Conservation (phyloP, 2,797 vertebrate genomes). For the Crenichthys baileyi region DNA sequence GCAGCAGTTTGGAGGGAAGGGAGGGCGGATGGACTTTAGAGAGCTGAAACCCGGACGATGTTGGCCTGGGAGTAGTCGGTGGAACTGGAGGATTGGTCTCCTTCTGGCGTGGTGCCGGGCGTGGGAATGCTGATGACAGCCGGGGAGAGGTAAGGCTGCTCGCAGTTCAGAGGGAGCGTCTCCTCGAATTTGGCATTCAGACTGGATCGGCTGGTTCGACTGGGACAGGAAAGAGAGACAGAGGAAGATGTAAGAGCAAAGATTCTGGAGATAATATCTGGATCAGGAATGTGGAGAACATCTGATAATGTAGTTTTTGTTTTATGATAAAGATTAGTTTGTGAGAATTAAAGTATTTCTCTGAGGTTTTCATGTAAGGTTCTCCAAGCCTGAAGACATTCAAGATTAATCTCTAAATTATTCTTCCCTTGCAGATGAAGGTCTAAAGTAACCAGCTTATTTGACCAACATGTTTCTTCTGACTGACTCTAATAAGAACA, state of each 20-base stretch:
- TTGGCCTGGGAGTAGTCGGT: slow-evolving; percentile 87
- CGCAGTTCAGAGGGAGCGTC: slow-evolving; percentile 91
- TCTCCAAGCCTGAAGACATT: too few relatives aligned
- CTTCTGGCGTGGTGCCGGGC: slow-evolving; percentile 84
- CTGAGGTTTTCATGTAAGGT: not conserved
- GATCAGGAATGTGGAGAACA: not conserved
- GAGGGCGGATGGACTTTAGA: slow-evolving; percentile 77
- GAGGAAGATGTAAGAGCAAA: too few relatives aligned
- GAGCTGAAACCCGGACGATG: slow-evolving; percentile 92
- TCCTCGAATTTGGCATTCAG: slow-evolving; percentile 94
- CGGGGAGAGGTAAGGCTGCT: slow-evolving; percentile 88
- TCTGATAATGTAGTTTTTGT: not conserved
- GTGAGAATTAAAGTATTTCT: not conserved
- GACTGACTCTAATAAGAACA: too few relatives aligned
- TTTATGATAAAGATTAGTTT: not conserved
- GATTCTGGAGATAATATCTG: not conserved
- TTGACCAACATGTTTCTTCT: too few relatives aligned
- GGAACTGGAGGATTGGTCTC: slow-evolving; percentile 82
- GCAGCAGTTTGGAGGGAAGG: not conserved
- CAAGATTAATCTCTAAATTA: too few relatives aligned
- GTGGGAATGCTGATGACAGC: slow-evolving; percentile 90
- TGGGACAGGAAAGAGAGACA: slow-evolving; percentile 56
- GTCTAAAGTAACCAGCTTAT: too few relatives aligned
- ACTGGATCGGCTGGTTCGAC: slow-evolving; percentile 92
- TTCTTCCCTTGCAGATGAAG: too few relatives aligned